Percentiles rank a stretch among this genome's conserved stretches.
These are phyloP conservation scores for Platypus cylindrus DNA, from an alignment of 2,888 invertebrate genomes.

Conservation along the genomic window DNA sequence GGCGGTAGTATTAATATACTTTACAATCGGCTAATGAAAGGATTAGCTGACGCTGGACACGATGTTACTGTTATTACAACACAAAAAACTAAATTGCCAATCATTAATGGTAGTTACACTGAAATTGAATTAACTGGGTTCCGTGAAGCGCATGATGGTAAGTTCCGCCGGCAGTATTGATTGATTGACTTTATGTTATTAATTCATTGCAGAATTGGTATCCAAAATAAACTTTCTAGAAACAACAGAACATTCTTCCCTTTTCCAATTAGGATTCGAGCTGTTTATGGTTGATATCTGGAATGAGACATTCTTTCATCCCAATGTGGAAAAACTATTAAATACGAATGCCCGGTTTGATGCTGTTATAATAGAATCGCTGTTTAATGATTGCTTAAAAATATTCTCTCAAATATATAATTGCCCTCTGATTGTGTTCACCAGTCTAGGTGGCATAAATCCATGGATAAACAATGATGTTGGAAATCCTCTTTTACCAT, in stretches of 20 bases:
- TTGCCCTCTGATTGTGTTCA: conserved; percentile 6
- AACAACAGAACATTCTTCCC: no score
- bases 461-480: conserved; percentile 5
- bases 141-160: conserved; percentile 4
- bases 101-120: conserved; percentile 4
- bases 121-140: conserved; percentile 7
- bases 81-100: conserved; percentile 1
- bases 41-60: conserved; percentile 10
- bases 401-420: conserved; percentile 4
- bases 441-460: conserved; percentile 18
- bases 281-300: no score
- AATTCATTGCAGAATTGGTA: no score
- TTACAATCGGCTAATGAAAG: conserved; percentile 5
- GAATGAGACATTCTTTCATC: conserved; percentile 6
- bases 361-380: conserved; percentile 7
- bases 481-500: conserved; percentile 5
- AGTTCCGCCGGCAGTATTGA: no score
- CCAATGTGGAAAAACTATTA: conserved; percentile 8
- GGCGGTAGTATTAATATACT: conserved; percentile 6
- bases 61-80: conserved; percentile 6
- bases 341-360: conserved; percentile 6
- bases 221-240: no score
- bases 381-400: conserved; percentile 8
- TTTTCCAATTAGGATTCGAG: no score
- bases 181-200: no score